These are phyloP conservation scores for Urocynchramus pylzowi DNA, from an alignment of 2,113 vertebrate genomes.

Conservation along the genomic window DNA sequence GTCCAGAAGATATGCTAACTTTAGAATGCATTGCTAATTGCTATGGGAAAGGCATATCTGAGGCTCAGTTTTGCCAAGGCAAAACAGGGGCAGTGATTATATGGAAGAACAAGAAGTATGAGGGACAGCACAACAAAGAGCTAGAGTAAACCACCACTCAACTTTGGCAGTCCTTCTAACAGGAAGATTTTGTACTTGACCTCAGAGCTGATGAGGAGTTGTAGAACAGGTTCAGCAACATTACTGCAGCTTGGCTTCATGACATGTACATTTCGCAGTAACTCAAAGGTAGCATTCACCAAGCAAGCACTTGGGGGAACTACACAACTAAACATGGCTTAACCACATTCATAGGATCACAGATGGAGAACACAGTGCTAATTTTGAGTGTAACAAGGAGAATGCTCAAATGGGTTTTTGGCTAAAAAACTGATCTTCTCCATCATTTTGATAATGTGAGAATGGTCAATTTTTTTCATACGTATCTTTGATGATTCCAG, in stretches of 20 bases:
- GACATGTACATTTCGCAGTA: not conserved
- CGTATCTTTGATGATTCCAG: not conserved
- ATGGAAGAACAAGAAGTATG: not conserved
- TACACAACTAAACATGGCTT: not conserved
- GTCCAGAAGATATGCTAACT: not conserved
- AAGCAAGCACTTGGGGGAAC: not conserved
- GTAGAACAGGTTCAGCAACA: not conserved
- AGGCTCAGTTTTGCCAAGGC: not conserved
- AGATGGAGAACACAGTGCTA: not conserved
- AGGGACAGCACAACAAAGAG: not conserved
- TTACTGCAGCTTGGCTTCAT: not conserved
- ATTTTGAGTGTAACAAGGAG: not conserved
- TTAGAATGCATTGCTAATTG: not conserved
- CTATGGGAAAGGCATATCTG: not conserved
- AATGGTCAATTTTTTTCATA: not conserved
- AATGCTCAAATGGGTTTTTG: not conserved
- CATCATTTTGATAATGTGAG: not conserved
- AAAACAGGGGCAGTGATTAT: not conserved
- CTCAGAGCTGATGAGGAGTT: not conserved
- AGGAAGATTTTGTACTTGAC: not conserved
- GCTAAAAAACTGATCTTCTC: not conserved
- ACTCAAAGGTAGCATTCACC: not conserved
- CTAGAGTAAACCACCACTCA: not conserved
- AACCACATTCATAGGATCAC: not conserved
- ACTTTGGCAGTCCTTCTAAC: not conserved